Evolutionary conservation across 2,888 invertebrate species (phyloP), one percentile per base, ranked within the genome.

Genomic region (Steinernema hermaphroditum): DNA sequence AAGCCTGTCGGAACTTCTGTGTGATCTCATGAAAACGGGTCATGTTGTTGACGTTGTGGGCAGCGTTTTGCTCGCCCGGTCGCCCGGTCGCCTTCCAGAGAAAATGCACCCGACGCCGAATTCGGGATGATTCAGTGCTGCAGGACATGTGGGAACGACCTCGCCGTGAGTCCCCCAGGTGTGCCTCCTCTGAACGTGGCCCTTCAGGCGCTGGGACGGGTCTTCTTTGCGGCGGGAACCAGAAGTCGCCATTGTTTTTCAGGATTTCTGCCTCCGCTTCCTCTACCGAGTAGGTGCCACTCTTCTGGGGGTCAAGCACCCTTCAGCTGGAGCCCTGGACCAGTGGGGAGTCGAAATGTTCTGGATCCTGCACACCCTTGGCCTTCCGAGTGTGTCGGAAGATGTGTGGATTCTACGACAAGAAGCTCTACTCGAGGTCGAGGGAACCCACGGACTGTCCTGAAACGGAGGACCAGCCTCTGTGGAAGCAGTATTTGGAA

Each of bases 81-180:
- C 46, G 46, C n/a, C 46, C 46, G 16, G 46, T 19, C n/a, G 46
- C n/a, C n/a, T 46, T 46, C 16, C 46, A 16, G 16, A 22, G 62
- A 32, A 32, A 62, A 32, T 62, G 46, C 46, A n/a, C 46, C 22
- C 46, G 46, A 46, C 22, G 46, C 16, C 4, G 46, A 46, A 46
- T 46, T 29, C 16, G 29, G 62, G 62, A 62, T 62, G 62, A 62
- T 29, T 29, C 62, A 62, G 62, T 62, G 62, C 19, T 62, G 32
- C 19, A 32, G 9, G 29, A 32, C 27, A 16, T 27, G 62, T 62
- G 62, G 62, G 32, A 62, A 29, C 62, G 62, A 62, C 62, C 32
- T 29, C 32, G 62, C 62, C 32, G 62, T 62, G 46, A 46, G 46
- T 46, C n/a, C 14, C 9, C n/a, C 6, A 19, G 46, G 22, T n/a